Percentiles rank a stretch among this genome's conserved stretches.
Conservation (phyloP, 2,888 invertebrate genomes). For the Drosophila mettleri region DNA sequence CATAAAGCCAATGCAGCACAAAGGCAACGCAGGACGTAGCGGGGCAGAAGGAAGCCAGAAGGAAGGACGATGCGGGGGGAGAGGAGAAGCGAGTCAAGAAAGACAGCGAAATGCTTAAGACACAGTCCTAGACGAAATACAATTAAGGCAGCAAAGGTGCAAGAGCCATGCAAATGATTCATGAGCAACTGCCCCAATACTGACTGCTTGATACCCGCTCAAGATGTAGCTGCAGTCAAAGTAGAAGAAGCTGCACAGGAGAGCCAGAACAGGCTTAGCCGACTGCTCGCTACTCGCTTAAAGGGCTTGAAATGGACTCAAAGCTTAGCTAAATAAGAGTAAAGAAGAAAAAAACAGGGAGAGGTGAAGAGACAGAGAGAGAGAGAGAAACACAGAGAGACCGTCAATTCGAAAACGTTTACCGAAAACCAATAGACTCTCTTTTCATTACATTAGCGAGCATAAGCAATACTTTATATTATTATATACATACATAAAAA, state of each 20-base stretch:
- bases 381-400: background rate
- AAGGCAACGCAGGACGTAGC: background rate
- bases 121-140: conserved; percentile 44
- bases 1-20: conserved; percentile 18
- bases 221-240: too few species aligned
- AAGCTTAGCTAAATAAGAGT: background rate
- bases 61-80: too few species aligned
- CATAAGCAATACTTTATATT: background rate
- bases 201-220: background rate
- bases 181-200: background rate
- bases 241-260: too few species aligned
- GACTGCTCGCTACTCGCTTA: background rate
- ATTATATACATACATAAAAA: background rate
- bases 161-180: conserved; percentile 42
- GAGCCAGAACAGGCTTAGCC: background rate
- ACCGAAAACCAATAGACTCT: background rate
- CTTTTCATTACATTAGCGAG: background rate
- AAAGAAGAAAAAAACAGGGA: background rate
- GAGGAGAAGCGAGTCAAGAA: too few species aligned
- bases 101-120: background rate
- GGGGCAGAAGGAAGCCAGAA: background rate
- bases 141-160: conserved; percentile 43
- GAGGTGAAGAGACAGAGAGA: background rate
- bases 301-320: too few species aligned
- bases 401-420: too few species aligned